Evolutionary conservation across 2,113 vertebrate genomes (phyloP), one percentile per base, ranked within the genome.

Genomic region (Lucifuga dentata): DNA sequence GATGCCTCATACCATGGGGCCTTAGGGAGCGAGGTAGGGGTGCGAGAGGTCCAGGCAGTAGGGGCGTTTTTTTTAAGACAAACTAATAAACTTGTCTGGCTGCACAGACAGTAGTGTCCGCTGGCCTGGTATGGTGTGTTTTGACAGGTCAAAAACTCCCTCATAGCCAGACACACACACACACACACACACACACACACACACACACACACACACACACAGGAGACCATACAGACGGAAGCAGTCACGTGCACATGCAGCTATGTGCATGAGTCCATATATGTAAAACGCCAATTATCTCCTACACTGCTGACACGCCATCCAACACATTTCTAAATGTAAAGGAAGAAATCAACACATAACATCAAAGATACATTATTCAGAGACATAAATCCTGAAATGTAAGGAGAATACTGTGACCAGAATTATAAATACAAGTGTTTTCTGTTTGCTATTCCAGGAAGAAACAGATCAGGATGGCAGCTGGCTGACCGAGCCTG

Each of bases 81-180:
- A 87, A 91, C 88, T 84, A 91, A 91, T 91, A 92, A 92, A 90
- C 85, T 86, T 35, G 73, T 90, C 86, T 90, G 81, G 75, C 65
- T 66, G 68, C 73, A 86, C 79, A 90, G 84, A 88, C 76, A 65
- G 74, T 81, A 67, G 74, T 78, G 83, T 84, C 76, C 78, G n/a
- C 71, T 70, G 62, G 68, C 29, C 55, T 41, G 36, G 72, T 49
- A 52, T 44, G 20, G 20, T 16, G 74, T 89, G 88, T 90, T 92
- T 90, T 86, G 63, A 89, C 76, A 90, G 70, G 59, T 60, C 51
- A 16, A 81, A 29, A 5, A 55, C 75, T 63, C 44, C 61, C 48
- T 60, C 66, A 19, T 45, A 50, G 74, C 39, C 59, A 59, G 38
- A 17, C 35, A 62, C 19, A 40, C 35, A 55, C 15, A 58, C 43